These are phyloP conservation scores for Thomomys bottae DNA, from an alignment of 2,113 vertebrate genomes.

Conservation along the genomic window DNA sequence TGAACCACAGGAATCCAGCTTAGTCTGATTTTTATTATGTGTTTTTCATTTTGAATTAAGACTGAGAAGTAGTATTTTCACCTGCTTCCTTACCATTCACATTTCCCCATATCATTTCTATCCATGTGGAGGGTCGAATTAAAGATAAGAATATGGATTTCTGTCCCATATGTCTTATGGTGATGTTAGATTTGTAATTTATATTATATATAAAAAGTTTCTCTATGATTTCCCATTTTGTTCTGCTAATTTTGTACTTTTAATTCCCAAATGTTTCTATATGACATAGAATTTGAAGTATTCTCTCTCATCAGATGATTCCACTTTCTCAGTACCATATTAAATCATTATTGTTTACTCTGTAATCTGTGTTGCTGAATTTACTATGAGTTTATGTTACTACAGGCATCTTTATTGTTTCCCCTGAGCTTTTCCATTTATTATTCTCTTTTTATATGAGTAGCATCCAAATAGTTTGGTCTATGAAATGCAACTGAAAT, in stretches of 20 bases:
- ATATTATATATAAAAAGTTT: background rate
- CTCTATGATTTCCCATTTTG: background rate
- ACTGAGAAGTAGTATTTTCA: background rate
- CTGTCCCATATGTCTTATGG: background rate
- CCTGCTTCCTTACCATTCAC: background rate
- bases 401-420: background rate
- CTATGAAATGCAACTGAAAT: background rate
- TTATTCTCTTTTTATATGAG: background rate
- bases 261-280: background rate
- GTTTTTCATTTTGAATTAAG: background rate
- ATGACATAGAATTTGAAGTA: background rate
- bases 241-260: background rate
- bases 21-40: background rate
- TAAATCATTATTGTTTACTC: background rate
- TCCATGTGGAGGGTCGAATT: accelerated
- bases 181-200: background rate
- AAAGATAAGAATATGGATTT: background rate
- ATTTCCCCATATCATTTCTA: background rate
- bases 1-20: too few species aligned
- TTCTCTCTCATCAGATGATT: background rate
- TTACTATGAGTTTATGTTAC: background rate
- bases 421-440: background rate
- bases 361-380: background rate
- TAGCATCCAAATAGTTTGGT: background rate
- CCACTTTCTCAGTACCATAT: background rate